Conservation (phyloP, 1,140 invertebrate genomes). For the Drosophila pachea region DNA sequence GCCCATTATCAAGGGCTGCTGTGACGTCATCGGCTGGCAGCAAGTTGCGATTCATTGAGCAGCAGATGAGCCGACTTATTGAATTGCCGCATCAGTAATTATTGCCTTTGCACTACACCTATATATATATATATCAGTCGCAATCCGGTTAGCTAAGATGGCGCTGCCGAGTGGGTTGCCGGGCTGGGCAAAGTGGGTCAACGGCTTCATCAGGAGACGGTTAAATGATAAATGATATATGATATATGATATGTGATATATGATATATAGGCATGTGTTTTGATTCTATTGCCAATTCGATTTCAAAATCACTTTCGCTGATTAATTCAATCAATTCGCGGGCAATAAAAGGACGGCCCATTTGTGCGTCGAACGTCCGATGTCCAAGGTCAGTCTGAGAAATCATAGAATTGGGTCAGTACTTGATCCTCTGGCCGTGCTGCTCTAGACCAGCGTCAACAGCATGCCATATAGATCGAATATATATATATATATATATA, state of each 20-base stretch:
- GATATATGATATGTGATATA: too few species aligned
- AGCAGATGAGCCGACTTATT: too few species aligned
- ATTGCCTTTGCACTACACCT: neutral
- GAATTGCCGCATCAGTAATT: neutral
- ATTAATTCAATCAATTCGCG: slow-evolving; percentile 64
- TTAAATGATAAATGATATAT: neutral
- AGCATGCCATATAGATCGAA: neutral
- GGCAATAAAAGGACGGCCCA: slow-evolving; percentile 55
- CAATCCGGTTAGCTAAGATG: neutral
- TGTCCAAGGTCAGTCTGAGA: slow-evolving; percentile 35
- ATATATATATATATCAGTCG: neutral
- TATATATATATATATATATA: too few species aligned
- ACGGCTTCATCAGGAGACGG: slow-evolving; percentile 6
- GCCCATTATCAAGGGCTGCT: too few species aligned
- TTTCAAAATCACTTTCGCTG: slow-evolving; percentile 26
- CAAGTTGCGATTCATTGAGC: too few species aligned
- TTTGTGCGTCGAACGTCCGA: slow-evolving; percentile 19
- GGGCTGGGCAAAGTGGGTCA: slow-evolving; percentile 16
- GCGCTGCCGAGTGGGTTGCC: neutral
- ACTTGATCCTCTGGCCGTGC: neutral
- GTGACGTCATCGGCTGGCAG: too few species aligned
- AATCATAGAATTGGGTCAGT: neutral
- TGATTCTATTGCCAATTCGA: slow-evolving; percentile 13
- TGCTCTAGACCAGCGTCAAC: neutral
- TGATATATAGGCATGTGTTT: slow-evolving; percentile 19